phyloP scores from a whole-genome alignment of 2,113 vertebrate genomes.

The Alces alces region DNA sequence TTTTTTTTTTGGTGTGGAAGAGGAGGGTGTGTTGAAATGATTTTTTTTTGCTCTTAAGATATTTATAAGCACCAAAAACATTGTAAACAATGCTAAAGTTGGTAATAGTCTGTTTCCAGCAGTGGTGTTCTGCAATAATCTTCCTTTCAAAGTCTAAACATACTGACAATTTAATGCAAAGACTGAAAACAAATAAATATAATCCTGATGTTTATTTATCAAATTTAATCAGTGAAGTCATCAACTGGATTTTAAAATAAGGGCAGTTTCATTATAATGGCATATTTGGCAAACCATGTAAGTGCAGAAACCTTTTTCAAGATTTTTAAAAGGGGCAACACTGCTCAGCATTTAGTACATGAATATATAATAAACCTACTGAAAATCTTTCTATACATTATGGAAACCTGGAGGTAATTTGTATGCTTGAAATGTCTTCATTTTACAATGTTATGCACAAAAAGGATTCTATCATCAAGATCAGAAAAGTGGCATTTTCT shows the following conservation, averaged over 20 bases:
- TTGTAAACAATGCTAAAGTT: conserved; percentile 37
- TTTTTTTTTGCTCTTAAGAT: conserved; percentile 35
- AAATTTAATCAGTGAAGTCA: conserved; percentile 67
- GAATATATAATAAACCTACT: conserved; percentile 61
- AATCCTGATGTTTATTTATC: conserved; percentile 79
- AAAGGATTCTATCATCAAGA: conserved; percentile 66
- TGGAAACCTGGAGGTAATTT: conserved; percentile 72
- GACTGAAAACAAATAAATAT: conserved; percentile 52
- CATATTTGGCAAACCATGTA: conserved; percentile 59
- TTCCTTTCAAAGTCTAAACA: conserved; percentile 29
- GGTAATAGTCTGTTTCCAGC: conserved; percentile 11
- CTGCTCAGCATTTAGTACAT: conserved; percentile 61
- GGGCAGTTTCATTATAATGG: conserved; percentile 42
- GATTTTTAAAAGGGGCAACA: conserved; percentile 66
- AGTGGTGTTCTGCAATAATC: not conserved
- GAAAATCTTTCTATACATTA: conserved; percentile 47
- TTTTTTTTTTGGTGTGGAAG: not conserved
- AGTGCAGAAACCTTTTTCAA: conserved; percentile 60
- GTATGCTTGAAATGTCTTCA: conserved; percentile 69
- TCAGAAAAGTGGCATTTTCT: conserved; percentile 76
- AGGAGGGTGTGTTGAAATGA: not conserved
- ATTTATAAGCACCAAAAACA: conserved; percentile 57
- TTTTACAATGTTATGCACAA: conserved; percentile 72
- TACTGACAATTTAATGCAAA: conserved; percentile 31
- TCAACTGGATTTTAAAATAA: conserved; percentile 63